phyloP scores from a whole-genome alignment of 2,888 invertebrate species.

The Epistrophe grossulariae region DNA sequence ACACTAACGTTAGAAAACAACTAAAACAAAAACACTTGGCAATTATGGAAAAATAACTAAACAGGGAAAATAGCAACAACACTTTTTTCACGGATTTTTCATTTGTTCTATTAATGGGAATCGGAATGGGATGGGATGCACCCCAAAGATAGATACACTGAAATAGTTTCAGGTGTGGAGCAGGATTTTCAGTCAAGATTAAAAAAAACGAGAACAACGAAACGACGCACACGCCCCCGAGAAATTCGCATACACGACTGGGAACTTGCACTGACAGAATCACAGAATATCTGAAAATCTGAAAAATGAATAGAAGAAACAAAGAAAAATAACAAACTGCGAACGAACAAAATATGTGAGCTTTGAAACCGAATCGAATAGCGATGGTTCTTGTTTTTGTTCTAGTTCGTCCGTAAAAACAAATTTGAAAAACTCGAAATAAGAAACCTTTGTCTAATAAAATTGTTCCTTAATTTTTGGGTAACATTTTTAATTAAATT shows the following conservation, averaged over 20 bases:
- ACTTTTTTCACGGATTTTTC: slow-evolving; percentile 9
- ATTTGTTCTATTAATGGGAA: slow-evolving; percentile 13
- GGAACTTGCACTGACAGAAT: not conserved
- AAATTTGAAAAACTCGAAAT: too few relatives aligned
- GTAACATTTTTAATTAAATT: slow-evolving; percentile 8
- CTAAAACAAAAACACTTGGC: slow-evolving; percentile 40
- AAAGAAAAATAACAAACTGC: slow-evolving; percentile 15
- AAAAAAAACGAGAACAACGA: slow-evolving; percentile 12
- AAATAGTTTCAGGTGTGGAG: slow-evolving; percentile 18
- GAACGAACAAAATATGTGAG: too few relatives aligned
- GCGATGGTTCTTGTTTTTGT: slow-evolving; percentile 4
- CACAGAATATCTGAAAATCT: not conserved
- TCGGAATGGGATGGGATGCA: slow-evolving; percentile 11
- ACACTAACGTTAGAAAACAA: slow-evolving; percentile 27
- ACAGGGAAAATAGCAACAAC: slow-evolving; percentile 5
- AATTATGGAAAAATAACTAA: slow-evolving; percentile 16
- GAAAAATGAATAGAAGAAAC: not conserved
- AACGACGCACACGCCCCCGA: slow-evolving; percentile 68
- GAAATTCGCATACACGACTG: slow-evolving; percentile 42
- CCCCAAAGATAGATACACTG: slow-evolving; percentile 26
- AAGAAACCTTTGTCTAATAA: too few relatives aligned
- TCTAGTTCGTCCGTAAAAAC: not conserved
- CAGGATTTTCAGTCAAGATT: slow-evolving; percentile 17
- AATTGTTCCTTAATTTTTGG: too few relatives aligned
- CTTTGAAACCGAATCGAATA: slow-evolving; percentile 1